Conservation (phyloP, 2,888 invertebrate genomes). For the Acronicta leporina region DNA sequence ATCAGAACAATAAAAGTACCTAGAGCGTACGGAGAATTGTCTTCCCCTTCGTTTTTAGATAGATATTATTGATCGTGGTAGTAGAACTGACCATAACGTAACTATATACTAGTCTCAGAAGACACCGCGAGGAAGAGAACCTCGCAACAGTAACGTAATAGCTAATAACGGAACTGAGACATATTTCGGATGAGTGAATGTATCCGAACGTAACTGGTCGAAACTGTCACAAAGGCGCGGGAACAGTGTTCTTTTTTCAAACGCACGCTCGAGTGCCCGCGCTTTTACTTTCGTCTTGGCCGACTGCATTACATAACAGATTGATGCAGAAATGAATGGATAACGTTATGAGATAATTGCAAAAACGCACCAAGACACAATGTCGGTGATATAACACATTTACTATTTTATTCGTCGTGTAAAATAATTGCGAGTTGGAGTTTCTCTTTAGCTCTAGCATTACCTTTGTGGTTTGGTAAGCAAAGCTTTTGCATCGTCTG, state of each 20-base stretch:
- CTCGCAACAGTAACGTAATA: slow-evolving; percentile 12
- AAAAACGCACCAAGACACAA: slow-evolving; percentile 53
- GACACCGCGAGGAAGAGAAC: not conserved
- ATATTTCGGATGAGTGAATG: slow-evolving; percentile 33
- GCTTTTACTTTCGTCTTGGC: slow-evolving; percentile 82
- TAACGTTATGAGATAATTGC: slow-evolving; percentile 63
- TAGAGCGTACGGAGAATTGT: no score
- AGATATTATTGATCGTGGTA: not conserved
- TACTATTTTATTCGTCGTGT: slow-evolving; percentile 39
- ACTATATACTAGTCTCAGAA: no score
- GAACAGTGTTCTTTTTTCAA: slow-evolving; percentile 62
- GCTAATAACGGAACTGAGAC: slow-evolving; percentile 11
- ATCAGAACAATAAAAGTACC: no score
- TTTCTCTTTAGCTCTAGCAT: slow-evolving; percentile 37
- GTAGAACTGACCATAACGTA: not conserved
- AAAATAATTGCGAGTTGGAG: slow-evolving; percentile 40
- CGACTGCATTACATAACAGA: slow-evolving; percentile 75
- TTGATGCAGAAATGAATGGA: slow-evolving; percentile 69
- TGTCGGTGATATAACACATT: slow-evolving; percentile 50
- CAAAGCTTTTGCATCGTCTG: slow-evolving; percentile 19
- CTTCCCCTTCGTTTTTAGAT: no score
- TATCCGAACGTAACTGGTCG: slow-evolving; percentile 40
- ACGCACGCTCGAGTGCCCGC: slow-evolving; percentile 71
- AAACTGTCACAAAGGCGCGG: slow-evolving; percentile 61
- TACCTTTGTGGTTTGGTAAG: slow-evolving; percentile 38